phyloP scores from a whole-genome alignment of 2,888 invertebrate species.

The Drosophila pullipes region DNA sequence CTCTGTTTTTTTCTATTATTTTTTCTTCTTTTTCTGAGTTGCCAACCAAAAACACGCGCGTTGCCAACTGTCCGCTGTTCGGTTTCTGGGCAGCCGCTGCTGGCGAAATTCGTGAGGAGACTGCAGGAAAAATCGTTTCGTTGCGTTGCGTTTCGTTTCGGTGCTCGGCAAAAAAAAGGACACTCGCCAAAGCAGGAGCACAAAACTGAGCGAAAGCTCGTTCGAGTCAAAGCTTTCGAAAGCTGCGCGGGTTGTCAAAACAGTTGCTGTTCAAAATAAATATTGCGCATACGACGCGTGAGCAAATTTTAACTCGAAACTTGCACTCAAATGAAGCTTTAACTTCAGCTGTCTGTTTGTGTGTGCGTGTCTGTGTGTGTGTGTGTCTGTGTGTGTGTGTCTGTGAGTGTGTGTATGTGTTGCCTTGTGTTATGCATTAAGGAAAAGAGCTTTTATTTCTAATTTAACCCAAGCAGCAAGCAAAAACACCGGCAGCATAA shows the following conservation, averaged over 20 bases:
- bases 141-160: slow-evolving; percentile 13
- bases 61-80: slow-evolving; percentile 64
- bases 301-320: slow-evolving; percentile 12
- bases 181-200: slow-evolving; percentile 43
- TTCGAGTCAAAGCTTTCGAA: slow-evolving; percentile 59
- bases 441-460: slow-evolving; percentile 70
- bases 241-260: slow-evolving; percentile 50
- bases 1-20: slow-evolving; percentile 17
- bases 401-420: background rate
- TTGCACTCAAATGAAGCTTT: slow-evolving; percentile 27
- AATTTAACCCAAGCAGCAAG: slow-evolving; percentile 60
- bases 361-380: background rate
- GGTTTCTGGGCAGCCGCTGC: slow-evolving; percentile 55
- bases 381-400: background rate
- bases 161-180: slow-evolving; percentile 51
- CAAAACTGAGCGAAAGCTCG: slow-evolving; percentile 49
- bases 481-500: slow-evolving; percentile 66
- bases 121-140: slow-evolving; percentile 56
- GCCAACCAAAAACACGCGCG: slow-evolving; percentile 70
- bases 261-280: slow-evolving; percentile 15
- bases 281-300: slow-evolving; percentile 37
- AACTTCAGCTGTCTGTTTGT: slow-evolving; percentile 16
- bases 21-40: slow-evolving; percentile 44
- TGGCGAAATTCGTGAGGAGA: slow-evolving; percentile 75
- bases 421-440: slow-evolving; percentile 43